A percentile compares a stretch with the other conserved stretches of the same genome.
phyloP scores from a whole-genome alignment of 2,113 vertebrate species.

The Ginglymostoma cirratum region DNA sequence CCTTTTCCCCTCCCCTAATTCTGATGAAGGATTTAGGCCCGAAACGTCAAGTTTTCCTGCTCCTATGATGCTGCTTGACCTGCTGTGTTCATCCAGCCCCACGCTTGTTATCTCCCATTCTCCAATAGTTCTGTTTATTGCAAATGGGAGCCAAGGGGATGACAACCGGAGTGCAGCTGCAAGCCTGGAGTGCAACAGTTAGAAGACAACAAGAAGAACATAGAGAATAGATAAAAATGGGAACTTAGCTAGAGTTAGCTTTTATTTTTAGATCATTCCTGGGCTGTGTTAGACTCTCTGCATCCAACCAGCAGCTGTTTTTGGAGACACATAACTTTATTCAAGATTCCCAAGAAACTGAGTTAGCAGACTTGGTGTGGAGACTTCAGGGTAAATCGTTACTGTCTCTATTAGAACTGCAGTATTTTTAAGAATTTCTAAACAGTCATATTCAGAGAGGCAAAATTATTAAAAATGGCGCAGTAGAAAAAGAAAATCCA shows the following conservation, averaged over 20 bases:
- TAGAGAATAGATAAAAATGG: neutral
- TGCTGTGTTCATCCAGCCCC: too few relatives aligned
- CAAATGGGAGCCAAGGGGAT: neutral
- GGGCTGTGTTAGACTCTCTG: neutral
- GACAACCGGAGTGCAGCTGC: neutral
- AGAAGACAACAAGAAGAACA: neutral
- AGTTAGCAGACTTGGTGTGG: neutral
- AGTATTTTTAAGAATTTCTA: neutral
- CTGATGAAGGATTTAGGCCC: too few relatives aligned
- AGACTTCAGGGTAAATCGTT: neutral
- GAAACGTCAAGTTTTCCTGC: too few relatives aligned
- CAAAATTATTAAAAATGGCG: neutral
- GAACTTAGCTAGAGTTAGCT: neutral
- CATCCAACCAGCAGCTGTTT: neutral
- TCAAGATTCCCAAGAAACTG: neutral
- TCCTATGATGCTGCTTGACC: too few relatives aligned
- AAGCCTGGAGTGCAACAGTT: neutral
- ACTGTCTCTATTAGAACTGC: neutral
- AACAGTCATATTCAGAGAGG: neutral
- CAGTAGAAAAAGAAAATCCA: neutral
- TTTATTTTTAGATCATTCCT: neutral
- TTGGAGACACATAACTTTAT: neutral
- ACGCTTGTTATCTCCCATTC: too few relatives aligned
- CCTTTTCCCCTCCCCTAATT: too few relatives aligned
- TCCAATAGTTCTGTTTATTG: neutral